These are phyloP conservation scores for Coleophora flavipennella DNA, from an alignment of 2,888 invertebrate species.

Conservation along the genomic window DNA sequence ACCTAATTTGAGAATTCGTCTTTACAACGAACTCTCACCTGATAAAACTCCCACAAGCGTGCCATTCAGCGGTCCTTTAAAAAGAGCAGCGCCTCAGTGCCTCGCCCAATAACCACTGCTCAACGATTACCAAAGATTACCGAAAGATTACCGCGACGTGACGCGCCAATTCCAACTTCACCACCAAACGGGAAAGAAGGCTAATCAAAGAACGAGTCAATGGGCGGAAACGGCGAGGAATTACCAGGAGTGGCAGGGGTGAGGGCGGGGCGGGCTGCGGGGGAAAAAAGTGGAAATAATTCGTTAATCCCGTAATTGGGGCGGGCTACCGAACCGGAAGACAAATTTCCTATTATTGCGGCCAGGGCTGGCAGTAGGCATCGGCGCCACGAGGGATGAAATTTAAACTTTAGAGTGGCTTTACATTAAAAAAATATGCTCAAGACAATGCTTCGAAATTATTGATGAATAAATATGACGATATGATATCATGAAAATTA, in stretches of 20 bases:
- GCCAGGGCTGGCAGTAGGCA: slow-evolving; percentile 1
- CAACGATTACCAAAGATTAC: slow-evolving; percentile 32
- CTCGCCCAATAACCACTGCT: slow-evolving; percentile 7
- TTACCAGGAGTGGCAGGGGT: slow-evolving; percentile 27
- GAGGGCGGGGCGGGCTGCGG: slow-evolving; percentile 20
- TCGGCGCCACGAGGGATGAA: too few species aligned
- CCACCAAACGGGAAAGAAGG: slow-evolving; percentile 64
- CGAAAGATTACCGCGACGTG: slow-evolving; percentile 48
- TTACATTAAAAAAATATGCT: background rate
- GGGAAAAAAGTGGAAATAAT: slow-evolving; percentile 70
- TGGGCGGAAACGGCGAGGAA: slow-evolving; percentile 63
- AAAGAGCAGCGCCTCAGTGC: slow-evolving; percentile 20
- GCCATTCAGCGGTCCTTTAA: slow-evolving; percentile 28
- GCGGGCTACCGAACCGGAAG: slow-evolving; percentile 72
- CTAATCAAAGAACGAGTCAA: slow-evolving; percentile 66
- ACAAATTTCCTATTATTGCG: slow-evolving; percentile 71
- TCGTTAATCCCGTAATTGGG: slow-evolving; percentile 71
- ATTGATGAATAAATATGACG: too few species aligned
- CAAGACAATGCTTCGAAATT: too few species aligned
- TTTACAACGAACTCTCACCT: slow-evolving; percentile 5
- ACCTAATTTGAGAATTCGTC: background rate
- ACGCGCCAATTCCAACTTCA: slow-evolving; percentile 48
- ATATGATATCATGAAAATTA: too few species aligned
- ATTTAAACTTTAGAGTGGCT: background rate
- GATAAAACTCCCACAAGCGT: slow-evolving; percentile 6